These are phyloP conservation scores for Trissolcus japonicus DNA, from an alignment of 2,888 invertebrate species.

Conservation along the genomic window DNA sequence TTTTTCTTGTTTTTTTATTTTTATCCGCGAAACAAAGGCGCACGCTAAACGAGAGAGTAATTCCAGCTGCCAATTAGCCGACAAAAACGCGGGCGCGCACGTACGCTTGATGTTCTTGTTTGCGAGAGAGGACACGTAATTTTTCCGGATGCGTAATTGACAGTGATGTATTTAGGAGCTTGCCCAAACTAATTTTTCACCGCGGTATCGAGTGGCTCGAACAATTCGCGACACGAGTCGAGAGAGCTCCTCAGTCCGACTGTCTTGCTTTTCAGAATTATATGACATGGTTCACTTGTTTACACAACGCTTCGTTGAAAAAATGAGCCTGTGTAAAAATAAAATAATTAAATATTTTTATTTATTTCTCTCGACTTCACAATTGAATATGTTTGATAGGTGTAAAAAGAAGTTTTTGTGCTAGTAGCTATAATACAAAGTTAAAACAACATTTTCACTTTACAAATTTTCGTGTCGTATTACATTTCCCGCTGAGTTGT, in stretches of 20 bases:
- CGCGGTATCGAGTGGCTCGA: slow-evolving; percentile 1
- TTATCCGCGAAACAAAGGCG: slow-evolving; percentile 28
- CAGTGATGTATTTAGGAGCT: slow-evolving; percentile 38
- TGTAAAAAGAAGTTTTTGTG: too few species aligned
- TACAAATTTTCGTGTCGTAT: too few species aligned
- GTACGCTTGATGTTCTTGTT: slow-evolving; percentile 13
- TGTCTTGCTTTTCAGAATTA: background rate
- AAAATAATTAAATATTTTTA: too few species aligned
- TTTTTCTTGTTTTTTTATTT: slow-evolving; percentile 17
- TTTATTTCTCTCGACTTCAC: too few species aligned
- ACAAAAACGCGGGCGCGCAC: slow-evolving; percentile 20
- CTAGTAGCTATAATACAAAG: too few species aligned
- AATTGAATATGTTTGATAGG: too few species aligned
- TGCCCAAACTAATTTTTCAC: slow-evolving; percentile 35
- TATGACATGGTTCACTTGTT: background rate
- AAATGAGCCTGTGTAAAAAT: too few species aligned
- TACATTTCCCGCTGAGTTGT: too few species aligned
- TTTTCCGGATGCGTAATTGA: slow-evolving; percentile 41
- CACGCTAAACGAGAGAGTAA: slow-evolving; percentile 27
- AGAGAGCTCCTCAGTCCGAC: background rate
- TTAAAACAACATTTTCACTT: too few species aligned
- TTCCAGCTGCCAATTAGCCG: slow-evolving; percentile 41
- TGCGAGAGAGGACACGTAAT: slow-evolving; percentile 20
- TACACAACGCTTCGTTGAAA: too few species aligned
- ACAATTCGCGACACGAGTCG: slow-evolving; percentile 7